These are phyloP conservation scores for Stichodactyla helianthus DNA, from an alignment of 64 coral and sea anemone species.

Conservation along the genomic window DNA sequence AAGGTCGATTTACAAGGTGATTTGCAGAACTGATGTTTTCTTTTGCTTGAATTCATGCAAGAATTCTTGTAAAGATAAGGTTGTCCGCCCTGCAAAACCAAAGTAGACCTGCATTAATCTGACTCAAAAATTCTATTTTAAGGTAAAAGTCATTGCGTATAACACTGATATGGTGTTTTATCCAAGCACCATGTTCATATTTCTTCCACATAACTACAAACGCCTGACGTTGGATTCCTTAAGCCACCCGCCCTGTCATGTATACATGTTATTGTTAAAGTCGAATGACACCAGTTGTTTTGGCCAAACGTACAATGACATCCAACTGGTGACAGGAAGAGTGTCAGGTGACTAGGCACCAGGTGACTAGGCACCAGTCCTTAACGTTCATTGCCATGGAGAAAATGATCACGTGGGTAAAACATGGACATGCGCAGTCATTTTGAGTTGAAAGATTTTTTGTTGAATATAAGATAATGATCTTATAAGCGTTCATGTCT, in stretches of 20 bases:
- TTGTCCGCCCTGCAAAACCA: too few species aligned
- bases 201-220: not conserved
- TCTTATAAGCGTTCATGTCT: too few species aligned
- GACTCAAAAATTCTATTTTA: too few species aligned
- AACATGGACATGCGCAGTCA: not conserved
- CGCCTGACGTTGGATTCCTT: not conserved
- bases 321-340: constrained; percentile 8
- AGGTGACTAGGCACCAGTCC: constrained; percentile 15
- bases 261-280: not conserved
- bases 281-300: not conserved
- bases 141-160: too few species aligned
- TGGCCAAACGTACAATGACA: not conserved
- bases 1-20: too few species aligned
- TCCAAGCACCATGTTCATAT: too few species aligned
- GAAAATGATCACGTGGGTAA: not conserved
- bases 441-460: not conserved
- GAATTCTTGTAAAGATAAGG: too few species aligned
- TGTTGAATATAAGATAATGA: not conserved
- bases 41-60: too few species aligned
- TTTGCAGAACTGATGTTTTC: too few species aligned
- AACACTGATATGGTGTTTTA: too few species aligned
- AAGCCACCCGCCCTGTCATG: not conserved
- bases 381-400: not conserved
- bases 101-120: too few species aligned
- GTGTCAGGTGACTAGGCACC: constrained; percentile 8